Evolutionary conservation across 2,888 invertebrate genomes (phyloP), one percentile per base, ranked within the genome.

Genomic region (Hesperia comma): DNA sequence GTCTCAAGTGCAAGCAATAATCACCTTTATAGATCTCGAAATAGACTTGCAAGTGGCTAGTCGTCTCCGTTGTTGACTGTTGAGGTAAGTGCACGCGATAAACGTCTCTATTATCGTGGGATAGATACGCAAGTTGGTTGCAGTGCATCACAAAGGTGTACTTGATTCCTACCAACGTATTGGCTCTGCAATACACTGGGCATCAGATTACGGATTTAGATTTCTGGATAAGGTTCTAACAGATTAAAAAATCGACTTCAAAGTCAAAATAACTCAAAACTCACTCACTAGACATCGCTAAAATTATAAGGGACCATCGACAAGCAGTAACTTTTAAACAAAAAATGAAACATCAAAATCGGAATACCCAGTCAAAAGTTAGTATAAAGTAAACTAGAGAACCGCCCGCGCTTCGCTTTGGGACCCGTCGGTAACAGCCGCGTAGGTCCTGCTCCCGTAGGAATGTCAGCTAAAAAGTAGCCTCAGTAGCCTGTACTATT

Each of bases 31-130:
- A 21, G 17, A 54, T 21, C 54, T 60, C 46, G 61, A 55, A 61
- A 67, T 67, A 67, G 60, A 60, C 66, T 66, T 60, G 66, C 66
- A 33, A 60, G 66, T 37, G 49, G 56, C 63, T 15, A 49, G 63
- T 61, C 21, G 54, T 60, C 41, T 37, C 12, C 37, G 26, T 40
- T 54, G 60, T 60, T 60, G 60, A 58, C 54, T 54, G 53, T 37
- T 54, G 12, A 26, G n/a, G 0, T n/a, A 66, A 26, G 51, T 58
- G 54, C 46, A 46, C 12, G 49, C 60, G 60, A 66, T 43, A 46
- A 60, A 19, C 19, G 54, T 6, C 12, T 37, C 43, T 61, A 66
- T 26, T 12, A 33, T 10, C 2, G 26, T 19, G 43, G 46, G 14
- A 6, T 66, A 66, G 41, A n/a, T 4, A 37, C 43, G 54, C 15